These are phyloP conservation scores for Mixornis gularis DNA, from an alignment of 2,113 vertebrate species.

Conservation along the genomic window DNA sequence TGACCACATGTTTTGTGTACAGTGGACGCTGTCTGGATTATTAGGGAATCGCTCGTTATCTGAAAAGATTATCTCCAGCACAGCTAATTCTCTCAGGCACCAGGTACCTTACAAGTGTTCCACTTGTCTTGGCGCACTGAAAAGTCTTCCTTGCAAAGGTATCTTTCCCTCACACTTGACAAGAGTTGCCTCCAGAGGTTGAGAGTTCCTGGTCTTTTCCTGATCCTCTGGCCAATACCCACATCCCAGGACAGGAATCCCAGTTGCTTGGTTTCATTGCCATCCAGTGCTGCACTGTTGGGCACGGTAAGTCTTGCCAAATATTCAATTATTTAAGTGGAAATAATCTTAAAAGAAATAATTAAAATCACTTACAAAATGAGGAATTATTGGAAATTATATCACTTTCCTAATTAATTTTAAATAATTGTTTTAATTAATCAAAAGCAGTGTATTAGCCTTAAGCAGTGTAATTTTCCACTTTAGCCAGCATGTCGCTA, in stretches of 20 bases:
- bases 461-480: neutral
- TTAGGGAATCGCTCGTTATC: neutral
- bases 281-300: fast-evolving
- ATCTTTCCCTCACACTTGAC: neutral
- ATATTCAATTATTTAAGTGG: neutral
- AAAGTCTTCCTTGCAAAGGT: neutral
- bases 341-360: neutral
- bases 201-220: neutral
- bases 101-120: neutral
- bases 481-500: fast-evolving
- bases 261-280: neutral
- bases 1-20: neutral
- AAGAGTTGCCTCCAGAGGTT: neutral
- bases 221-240: neutral
- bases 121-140: neutral
- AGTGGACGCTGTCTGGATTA: neutral
- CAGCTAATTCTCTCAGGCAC: neutral
- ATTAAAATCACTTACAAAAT: neutral
- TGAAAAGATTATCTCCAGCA: neutral
- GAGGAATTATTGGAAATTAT: neutral
- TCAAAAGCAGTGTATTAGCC: neutral
- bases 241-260: neutral
- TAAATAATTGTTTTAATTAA: neutral
- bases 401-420: neutral
- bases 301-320: fast-evolving